phyloP scores from a whole-genome alignment of 2,113 vertebrate genomes.

The Spea bombifrons region DNA sequence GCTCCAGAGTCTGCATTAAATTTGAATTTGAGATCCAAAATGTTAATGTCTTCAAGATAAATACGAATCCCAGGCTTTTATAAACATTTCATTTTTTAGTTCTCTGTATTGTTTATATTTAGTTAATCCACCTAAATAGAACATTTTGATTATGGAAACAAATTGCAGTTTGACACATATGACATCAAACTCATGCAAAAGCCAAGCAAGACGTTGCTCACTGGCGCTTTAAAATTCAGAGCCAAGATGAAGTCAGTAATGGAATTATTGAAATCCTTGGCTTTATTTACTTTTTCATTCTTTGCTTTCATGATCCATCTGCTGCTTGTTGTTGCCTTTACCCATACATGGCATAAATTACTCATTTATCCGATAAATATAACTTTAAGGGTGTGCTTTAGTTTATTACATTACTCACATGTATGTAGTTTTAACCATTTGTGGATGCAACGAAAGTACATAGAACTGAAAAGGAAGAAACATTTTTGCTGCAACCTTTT shows the following conservation, averaged over 20 bases:
- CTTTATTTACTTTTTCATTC: constrained; percentile 30
- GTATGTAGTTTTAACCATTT: no score
- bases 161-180: constrained; percentile 8
- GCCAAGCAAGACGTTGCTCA: no score
- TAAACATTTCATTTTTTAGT: no score
- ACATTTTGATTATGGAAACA: constrained; percentile 31
- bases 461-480: no score
- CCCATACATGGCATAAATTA: constrained; percentile 18
- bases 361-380: constrained; percentile 35
- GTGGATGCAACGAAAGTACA: no score
- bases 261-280: constrained; percentile 34
- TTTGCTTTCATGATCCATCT: constrained; percentile 34
- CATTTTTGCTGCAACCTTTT: no score
- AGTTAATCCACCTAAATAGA: constrained; percentile 34
- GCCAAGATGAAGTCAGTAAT: constrained; percentile 27
- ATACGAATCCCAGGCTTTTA: no score
- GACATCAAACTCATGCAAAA: not conserved
- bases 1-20: constrained; percentile 12
- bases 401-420: constrained; percentile 18
- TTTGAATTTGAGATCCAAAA: constrained; percentile 1
- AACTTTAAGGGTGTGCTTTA: constrained; percentile 17
- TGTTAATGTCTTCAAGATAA: not conserved
- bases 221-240: constrained; percentile 5
- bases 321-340: constrained; percentile 30
- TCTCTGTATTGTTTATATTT: not conserved